Evolutionary conservation across 2,113 vertebrate genomes (phyloP).

Genomic region (Cariama cristata): DNA sequence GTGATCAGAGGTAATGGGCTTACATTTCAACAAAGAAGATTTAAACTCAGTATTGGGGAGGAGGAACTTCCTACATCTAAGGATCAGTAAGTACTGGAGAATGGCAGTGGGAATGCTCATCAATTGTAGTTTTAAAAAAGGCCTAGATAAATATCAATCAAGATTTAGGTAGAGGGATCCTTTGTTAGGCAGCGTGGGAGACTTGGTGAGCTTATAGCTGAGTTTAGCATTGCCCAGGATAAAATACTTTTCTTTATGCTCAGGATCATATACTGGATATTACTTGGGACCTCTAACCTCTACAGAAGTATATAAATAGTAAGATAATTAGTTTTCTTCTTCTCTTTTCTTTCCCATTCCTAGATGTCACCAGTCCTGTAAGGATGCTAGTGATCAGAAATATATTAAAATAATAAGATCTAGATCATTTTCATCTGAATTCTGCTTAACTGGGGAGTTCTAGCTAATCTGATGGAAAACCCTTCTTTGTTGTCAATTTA

Average conservation of each 20-base stretch:
- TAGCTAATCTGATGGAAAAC: not conserved
- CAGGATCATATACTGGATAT: not conserved
- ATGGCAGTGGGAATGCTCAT: not conserved
- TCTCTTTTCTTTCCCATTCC: not conserved
- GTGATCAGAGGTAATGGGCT: not conserved
- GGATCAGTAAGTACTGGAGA: not conserved
- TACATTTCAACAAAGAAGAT: not conserved
- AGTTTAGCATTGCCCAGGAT: not conserved
- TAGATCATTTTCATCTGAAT: not conserved
- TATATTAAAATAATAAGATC: not conserved
- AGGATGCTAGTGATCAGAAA: not conserved
- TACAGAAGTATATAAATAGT: not conserved
- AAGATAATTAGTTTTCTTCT: not conserved
- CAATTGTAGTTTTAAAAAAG: not conserved
- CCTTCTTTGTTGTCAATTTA: not conserved
- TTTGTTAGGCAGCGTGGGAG: not conserved
- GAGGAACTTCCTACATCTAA: not conserved
- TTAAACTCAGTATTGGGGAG: not conserved
- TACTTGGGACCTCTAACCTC: not conserved
- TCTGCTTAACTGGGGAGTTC: not conserved
- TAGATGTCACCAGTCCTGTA: not conserved
- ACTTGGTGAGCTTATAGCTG: not conserved
- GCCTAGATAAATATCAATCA: not conserved
- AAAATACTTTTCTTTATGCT: not conserved
- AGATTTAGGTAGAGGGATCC: not conserved